Evolutionary conservation across 2,888 invertebrate species (phyloP), one percentile per base, ranked within the genome.

Genomic region (Pristionchus entomophagus): DNA sequence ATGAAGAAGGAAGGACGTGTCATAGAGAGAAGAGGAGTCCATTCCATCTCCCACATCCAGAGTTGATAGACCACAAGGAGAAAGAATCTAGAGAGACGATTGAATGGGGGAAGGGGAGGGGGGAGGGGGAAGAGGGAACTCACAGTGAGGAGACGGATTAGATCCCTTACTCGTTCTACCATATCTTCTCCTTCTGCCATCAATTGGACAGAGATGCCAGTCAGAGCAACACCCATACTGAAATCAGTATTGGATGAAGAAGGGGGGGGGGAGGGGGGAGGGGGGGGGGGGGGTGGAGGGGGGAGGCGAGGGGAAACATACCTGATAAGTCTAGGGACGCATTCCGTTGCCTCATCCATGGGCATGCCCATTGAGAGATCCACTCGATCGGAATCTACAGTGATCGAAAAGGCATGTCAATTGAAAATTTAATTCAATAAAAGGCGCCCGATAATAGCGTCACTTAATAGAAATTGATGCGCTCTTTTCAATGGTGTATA

Each of bases 311-410:
- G 14, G 17, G 22, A 8, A 56, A 56, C n/a, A 17, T 45, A 77
- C 77, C 45, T 45, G 26, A 77, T 41, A 22, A 77, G 77, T 26
- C 77, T 19, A 22, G 77, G 77, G n/a, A 77, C 45, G n/a, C 77
- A 77, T 41, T 77, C 59, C 2, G 88, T 88, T 19, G 90, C 89
- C 12, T 89, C 90, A 1, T 88, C 88, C 84, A 80, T 91, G 92
- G 87, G 93, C 90, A 87, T 94, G 92, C 89, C 94, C 91, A 92
- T 87, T 22, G 87, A 85, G 29, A 90, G 86, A 69, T 87, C 88
- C 32, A 86, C 45, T 49, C 87, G 86, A 35, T 86, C 86, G 41
- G 80, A 84, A 29, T 84, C 69, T 69, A 38, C 12, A n/a, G n/a
- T n/a, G n/a, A n/a, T n/a, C n/a, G n/a, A n/a, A n/a, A n/a, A n/a